Evolutionary conservation across 2,888 invertebrate genomes (phyloP).

Genomic region (Xestoiulus laeticollis): DNA sequence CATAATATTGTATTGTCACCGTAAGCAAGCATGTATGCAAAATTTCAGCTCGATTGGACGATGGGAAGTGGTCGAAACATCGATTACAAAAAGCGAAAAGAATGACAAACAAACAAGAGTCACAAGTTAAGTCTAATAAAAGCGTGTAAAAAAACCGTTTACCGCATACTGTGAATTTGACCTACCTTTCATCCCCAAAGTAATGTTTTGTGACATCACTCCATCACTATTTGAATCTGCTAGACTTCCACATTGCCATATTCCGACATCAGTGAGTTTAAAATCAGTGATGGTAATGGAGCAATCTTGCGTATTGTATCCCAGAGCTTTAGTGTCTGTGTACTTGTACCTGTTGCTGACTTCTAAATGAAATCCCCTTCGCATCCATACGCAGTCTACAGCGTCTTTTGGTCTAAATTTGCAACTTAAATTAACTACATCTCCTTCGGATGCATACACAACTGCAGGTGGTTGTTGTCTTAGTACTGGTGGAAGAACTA

Average conservation of each 20-base stretch:
- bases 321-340: background rate
- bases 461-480: background rate
- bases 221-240: constrained; percentile 8
- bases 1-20: too few relatives aligned
- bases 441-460: background rate
- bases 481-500: background rate
- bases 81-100: too few relatives aligned
- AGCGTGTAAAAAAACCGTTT: too few relatives aligned
- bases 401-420: background rate
- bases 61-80: too few relatives aligned
- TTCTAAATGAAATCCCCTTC: constrained; percentile 17
- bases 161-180: background rate
- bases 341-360: background rate
- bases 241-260: constrained; percentile 45
- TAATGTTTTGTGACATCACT: background rate
- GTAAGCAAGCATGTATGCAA: too few relatives aligned
- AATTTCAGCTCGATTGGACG: too few relatives aligned
- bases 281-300: background rate
- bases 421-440: background rate
- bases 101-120: too few relatives aligned
- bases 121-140: too few relatives aligned
- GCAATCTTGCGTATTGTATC: background rate
- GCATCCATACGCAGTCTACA: constrained; percentile 27
- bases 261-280: background rate
- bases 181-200: background rate